Base-by-base conservation (phyloP, 2,888 invertebrate genomes). In the Petrolisthes cinctipes region DNA sequence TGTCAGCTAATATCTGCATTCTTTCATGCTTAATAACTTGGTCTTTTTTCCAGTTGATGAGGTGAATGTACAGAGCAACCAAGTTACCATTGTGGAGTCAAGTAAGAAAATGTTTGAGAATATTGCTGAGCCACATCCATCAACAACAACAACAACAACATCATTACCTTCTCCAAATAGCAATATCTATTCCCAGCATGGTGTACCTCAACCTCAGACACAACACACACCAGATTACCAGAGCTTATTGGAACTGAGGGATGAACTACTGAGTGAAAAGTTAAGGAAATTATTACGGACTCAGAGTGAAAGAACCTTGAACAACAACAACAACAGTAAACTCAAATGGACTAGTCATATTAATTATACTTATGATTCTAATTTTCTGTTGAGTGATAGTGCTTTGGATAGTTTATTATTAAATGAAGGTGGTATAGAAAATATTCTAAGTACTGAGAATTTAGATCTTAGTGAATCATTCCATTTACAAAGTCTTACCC, bases 351-450 rank as follows among this genome's bases (percentile, higher is more conserved):
- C 66, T 71, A 68, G 57, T 68, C 51, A 80, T 5, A 37, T 73
- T 20, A 73, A 37, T 5, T 81, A 87, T 54, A 87, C 87, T 3
- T 87, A 87, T 66, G 87, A 87, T 81, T 51, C 80, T 5, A 75
- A 53, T 81, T 87, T 80, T 57, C 20, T 83, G 54, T 66, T 86
- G n/a, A 66, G 37, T 9, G 86, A 86, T 37, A n/a, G 51, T 81
- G 68, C 56, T 73, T 73, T 14, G 51, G 61, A 53, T 53, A 68
- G 11, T 51, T 1, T 54, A 20, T 53, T 54, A 56, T 78, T 23
- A n/a, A 37, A 23, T 37, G 78, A 76, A 78, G 61, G 11, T 66
- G 75, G 61, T 2, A n/a, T 20, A 23, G 76, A 51, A 51, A 71
- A 66, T 23, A 56, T 53, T 53, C 17, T 68, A n/a, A 71, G n/a